Conservation (phyloP, 2,888 invertebrate genomes). For the Liopterus haemorrhoidalis region DNA sequence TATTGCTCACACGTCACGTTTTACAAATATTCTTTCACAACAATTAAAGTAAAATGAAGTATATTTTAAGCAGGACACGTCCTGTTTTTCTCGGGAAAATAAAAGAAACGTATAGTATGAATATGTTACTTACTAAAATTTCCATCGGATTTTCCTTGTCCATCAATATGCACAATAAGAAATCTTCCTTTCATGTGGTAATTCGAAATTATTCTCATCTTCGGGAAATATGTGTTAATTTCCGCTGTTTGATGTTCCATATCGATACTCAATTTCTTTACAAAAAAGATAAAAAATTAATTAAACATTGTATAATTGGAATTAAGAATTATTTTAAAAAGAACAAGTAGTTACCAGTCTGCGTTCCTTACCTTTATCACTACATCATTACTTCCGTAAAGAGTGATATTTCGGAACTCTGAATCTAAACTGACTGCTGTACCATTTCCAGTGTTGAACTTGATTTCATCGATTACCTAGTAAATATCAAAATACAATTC, state of each 20-base stretch:
- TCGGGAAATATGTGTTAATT: constrained; percentile 55
- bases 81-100: not conserved
- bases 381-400: constrained; percentile 33
- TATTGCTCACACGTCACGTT: too few relatives aligned
- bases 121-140: constrained; percentile 29
- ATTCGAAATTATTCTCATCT: constrained; percentile 54
- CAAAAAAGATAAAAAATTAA: too few relatives aligned
- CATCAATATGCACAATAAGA: constrained; percentile 63
- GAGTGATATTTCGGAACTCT: constrained; percentile 30
- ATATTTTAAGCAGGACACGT: too few relatives aligned
- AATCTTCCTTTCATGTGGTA: constrained; percentile 61
- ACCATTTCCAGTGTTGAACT: constrained; percentile 33
- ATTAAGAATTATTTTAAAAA: too few relatives aligned
- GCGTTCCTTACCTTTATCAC: constrained; percentile 25
- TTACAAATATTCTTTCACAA: too few relatives aligned
- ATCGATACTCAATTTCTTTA: too few relatives aligned
- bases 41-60: too few relatives aligned
- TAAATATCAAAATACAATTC: too few relatives aligned
- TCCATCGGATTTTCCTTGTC: constrained; percentile 48
- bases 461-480: constrained; percentile 25
- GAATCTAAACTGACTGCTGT: constrained; percentile 35
- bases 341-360: too few relatives aligned
- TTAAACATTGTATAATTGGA: too few relatives aligned
- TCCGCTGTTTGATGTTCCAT: constrained; percentile 28
- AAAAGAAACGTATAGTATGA: not conserved